Percentiles rank a stretch among this genome's conserved stretches.
phyloP scores from a whole-genome alignment of 2,797 vertebrate genomes.

The Micrastur ruficollis region DNA sequence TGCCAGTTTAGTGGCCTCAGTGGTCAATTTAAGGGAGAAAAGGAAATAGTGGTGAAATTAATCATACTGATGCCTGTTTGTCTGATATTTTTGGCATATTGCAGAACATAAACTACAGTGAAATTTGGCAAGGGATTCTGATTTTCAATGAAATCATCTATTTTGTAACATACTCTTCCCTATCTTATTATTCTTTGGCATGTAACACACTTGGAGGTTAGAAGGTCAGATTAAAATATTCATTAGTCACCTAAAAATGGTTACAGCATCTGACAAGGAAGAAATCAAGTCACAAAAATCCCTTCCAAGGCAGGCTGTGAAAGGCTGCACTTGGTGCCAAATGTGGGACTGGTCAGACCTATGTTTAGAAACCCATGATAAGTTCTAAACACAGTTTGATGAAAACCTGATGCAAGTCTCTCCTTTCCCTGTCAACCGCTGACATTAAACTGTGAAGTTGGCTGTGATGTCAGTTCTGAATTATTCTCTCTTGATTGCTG shows the following conservation, averaged over 20 bases:
- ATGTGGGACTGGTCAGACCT: conserved; percentile 33
- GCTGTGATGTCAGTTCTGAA: conserved; percentile 61
- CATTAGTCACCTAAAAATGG: conserved; percentile 42
- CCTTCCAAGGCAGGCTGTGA: conserved; percentile 18
- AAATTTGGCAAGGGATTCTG: conserved; percentile 49
- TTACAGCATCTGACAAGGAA: neutral
- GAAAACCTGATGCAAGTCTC: conserved; percentile 59
- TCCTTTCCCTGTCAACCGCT: conserved; percentile 32
- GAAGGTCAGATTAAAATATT: conserved; percentile 28
- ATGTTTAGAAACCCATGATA: conserved; percentile 58
- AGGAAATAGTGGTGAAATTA: conserved; percentile 60
- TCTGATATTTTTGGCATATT: conserved; percentile 62
- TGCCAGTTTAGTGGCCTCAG: neutral
- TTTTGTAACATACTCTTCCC: conserved; percentile 27
- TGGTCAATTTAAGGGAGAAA: conserved; percentile 54
- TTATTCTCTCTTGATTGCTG: conserved; percentile 62
- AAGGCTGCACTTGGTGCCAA: conserved; percentile 29
- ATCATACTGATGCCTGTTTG: conserved; percentile 66
- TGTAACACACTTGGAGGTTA: neutral
- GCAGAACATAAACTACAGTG: conserved; percentile 33
- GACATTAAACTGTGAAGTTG: conserved; percentile 59
- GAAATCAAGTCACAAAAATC: conserved; percentile 24
- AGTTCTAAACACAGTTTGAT: conserved; percentile 59
- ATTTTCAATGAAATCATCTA: conserved; percentile 12
- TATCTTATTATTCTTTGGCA: conserved; percentile 27